A percentile compares a stretch with the other conserved stretches of the same genome.
phyloP scores from a whole-genome alignment of 2,888 invertebrate genomes.

The Xanthia icteritia region DNA sequence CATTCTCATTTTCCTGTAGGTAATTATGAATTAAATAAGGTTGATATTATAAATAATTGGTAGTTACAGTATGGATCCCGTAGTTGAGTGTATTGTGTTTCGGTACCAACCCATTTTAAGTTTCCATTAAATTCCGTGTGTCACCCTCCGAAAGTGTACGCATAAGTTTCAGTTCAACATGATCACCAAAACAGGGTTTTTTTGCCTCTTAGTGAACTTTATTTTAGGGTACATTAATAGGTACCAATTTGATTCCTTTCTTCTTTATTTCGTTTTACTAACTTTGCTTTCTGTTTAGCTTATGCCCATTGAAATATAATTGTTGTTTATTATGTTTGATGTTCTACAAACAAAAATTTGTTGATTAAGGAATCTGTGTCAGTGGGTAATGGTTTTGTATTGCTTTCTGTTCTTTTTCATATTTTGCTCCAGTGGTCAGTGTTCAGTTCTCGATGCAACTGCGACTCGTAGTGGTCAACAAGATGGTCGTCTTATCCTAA shows the following conservation, averaged over 20 bases:
- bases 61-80: background rate
- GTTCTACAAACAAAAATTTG: background rate
- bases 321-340: background rate
- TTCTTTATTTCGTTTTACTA: no score
- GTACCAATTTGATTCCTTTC: constrained; percentile 3
- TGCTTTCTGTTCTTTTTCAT: background rate
- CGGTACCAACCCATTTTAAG: background rate
- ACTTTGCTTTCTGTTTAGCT: background rate
- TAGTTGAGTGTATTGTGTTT: constrained; percentile 3
- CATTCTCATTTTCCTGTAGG: constrained; percentile 9
- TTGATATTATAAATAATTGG: background rate
- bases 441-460: constrained; percentile 1
- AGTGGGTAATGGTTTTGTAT: background rate
- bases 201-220: constrained; percentile 2
- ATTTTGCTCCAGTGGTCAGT: constrained; percentile 5
- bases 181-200: background rate
- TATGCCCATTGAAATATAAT: background rate
- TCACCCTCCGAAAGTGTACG: background rate
- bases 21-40: background rate
- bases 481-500: constrained; percentile 41
- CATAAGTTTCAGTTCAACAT: background rate
- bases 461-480: background rate
- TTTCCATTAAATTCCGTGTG: background rate
- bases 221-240: background rate
- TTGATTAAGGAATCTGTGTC: background rate